A percentile compares a stretch with the other conserved stretches of the same genome.
phyloP scores from a whole-genome alignment of 2,797 vertebrate genomes.

The Diceros bicornis region DNA sequence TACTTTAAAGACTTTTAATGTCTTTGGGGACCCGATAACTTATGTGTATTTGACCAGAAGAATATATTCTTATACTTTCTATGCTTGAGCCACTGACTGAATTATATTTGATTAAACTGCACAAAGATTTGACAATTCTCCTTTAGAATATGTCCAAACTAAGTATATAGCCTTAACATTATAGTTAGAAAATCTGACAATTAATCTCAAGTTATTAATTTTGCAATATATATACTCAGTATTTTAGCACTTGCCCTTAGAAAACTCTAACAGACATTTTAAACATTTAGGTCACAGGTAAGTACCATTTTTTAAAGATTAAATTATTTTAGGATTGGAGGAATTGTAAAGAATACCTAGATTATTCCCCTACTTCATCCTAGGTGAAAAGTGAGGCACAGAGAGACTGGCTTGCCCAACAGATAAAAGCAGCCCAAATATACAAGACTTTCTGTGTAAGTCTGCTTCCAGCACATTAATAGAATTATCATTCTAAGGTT shows the following conservation, averaged over 20 bases:
- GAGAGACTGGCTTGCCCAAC: neutral
- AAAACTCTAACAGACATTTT: neutral
- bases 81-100: neutral
- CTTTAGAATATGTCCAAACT: neutral
- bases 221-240: neutral
- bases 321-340: neutral
- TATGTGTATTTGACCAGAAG: neutral
- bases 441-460: neutral
- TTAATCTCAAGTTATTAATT: neutral
- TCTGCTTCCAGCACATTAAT: neutral
- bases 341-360: neutral
- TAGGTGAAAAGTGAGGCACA: neutral
- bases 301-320: constrained; percentile 1
- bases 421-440: neutral
- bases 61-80: neutral
- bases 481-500: constrained; percentile 14
- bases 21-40: neutral
- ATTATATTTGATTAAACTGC: constrained; percentile 1
- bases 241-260: neutral
- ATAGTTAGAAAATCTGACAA: constrained; percentile 34
- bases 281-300: neutral
- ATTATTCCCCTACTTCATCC: neutral
- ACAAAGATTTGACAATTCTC: neutral
- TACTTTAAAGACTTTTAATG: neutral
- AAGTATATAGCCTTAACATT: neutral